Evolutionary conservation across 2,113 vertebrate species (phyloP), one percentile per base, ranked within the genome.

Genomic region (Eurystomus gularis): DNA sequence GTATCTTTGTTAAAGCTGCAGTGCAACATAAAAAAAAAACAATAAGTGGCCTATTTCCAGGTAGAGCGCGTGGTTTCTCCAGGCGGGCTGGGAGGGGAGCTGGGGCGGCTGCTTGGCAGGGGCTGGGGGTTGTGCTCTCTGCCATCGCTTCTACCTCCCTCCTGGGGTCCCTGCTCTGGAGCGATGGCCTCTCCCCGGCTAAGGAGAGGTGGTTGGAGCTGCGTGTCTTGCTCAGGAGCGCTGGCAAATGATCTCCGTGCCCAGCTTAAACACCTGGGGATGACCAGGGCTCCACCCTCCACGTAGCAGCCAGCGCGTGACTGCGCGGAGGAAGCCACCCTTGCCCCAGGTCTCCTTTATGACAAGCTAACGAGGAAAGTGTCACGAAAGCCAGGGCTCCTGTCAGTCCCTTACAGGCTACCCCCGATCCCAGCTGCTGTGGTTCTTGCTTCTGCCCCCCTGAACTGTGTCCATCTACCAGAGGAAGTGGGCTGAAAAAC

Each of bases 21-120:
- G 87, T 68, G 85, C 88, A 82, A 93, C 68, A 95, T 96, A 92
- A 96, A 97, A 17, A 20, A 31, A 46, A 54, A 92, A 37, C 37
- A 20, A 18, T 37, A 18, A 73, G 57, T 72, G 77, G 51, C 51
- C 6, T 4, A 6, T 55, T 40, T 35, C 23, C 10, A 5, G 75
- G 85, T 29, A 7, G 25, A 85, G 35, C 0, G 20, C 76, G 85
- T 92, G 86, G 25, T 93, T 90, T 82, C n/a, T 94, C 13, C 17
- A 8, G 58, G 64, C 7, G 57, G 55, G 40, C 40, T 60, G 86
- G 79, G 40, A 37, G 60, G 81, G 65, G 37, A n/a, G 31, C 35
- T 2, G 4, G 31, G 28, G 28, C 13, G 16, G 13, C 35, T 58
- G 64, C 51, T 64, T 44, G 86, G 24, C 39, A 12, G 40, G 66